A percentile compares a stretch with the other conserved stretches of the same genome.
phyloP scores from a whole-genome alignment of 1,140 invertebrate species.

The Drosophila melanogaster region DNA sequence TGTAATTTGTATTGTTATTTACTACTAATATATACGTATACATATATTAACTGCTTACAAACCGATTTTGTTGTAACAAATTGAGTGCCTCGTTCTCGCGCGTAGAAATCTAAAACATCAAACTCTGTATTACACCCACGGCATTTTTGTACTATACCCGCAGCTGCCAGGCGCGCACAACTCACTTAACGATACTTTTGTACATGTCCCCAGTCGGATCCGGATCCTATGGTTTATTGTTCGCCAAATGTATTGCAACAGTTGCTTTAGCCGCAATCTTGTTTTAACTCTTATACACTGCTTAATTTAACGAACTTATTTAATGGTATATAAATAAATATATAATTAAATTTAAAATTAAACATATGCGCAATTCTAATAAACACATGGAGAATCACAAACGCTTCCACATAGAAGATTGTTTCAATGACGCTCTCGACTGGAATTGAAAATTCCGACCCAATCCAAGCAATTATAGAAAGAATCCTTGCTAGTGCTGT shows the following conservation, averaged over 20 bases:
- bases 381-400: constrained; percentile 74
- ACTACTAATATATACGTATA: constrained; percentile 70
- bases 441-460: constrained; percentile 5
- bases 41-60: constrained; percentile 59
- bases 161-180: constrained; percentile 65
- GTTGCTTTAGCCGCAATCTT: constrained; percentile 54
- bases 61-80: constrained; percentile 70
- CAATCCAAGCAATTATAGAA: constrained; percentile 8
- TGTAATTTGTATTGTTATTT: constrained; percentile 84
- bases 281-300: constrained; percentile 61
- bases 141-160: constrained; percentile 21
- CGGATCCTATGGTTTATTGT: constrained; percentile 40
- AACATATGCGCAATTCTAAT: constrained; percentile 79
- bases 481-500: constrained; percentile 55
- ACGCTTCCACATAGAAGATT: constrained; percentile 61
- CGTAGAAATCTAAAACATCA: constrained; percentile 56
- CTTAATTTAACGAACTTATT: constrained; percentile 74
- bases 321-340: constrained; percentile 62
- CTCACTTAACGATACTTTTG: constrained; percentile 47
- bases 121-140: constrained; percentile 22
- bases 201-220: constrained; percentile 29
- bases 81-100: constrained; percentile 77
- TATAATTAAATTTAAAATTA: constrained; percentile 64
- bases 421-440: constrained; percentile 22
- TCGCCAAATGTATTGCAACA: constrained; percentile 50